Evolutionary conservation across 2,888 invertebrate genomes (phyloP), one percentile per base, ranked within the genome.

Genomic region (Colostygia pectinataria): DNA sequence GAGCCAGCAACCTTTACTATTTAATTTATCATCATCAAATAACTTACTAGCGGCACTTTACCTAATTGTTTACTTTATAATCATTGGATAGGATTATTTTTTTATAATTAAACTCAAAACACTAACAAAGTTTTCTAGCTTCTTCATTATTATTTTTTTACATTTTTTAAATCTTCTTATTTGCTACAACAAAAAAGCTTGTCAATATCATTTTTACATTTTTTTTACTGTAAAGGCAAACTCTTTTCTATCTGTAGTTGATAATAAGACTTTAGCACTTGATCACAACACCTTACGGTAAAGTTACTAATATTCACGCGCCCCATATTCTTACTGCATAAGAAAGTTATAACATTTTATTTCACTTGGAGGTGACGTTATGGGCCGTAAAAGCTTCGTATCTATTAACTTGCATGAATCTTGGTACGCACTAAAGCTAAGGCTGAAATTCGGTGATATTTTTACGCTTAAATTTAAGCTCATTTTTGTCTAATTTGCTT

Each of bases 351-450:
- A 68, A 69, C 68, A 62, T 77, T 79, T 79, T 78, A 78, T 80
- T 79, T 71, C 72, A 74, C 72, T 79, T 74, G 62, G 63, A 75
- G 72, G 74, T 75, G 72, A 76, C 71, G 71, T 79, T 77, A 78
- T 79, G 69, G 69, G 59, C 68, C 79, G 74, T 80, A 79, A 80
- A 80, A 77, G 70, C 69, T 76, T 74, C 72, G 75, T 78, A 77
- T 77, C 75, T 80, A 78, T 80, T 78, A 77, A 80, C 68, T 74
- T 73, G 70, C 65, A 73, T 67, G 73, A 76, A 74, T 73, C 73
- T 73, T 68, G 67, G 53, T 59, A 64, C 66, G 66, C 65, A 66
- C 73, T 74, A 65, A 66, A 6, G 23, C 23, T 32, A 18, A 39
- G 12, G 39, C 28, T 39, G 36, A 39, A 18, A 9, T 23, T 32